Conservation (phyloP, 2,888 invertebrate genomes). For the Agriopis leucophaearia region DNA sequence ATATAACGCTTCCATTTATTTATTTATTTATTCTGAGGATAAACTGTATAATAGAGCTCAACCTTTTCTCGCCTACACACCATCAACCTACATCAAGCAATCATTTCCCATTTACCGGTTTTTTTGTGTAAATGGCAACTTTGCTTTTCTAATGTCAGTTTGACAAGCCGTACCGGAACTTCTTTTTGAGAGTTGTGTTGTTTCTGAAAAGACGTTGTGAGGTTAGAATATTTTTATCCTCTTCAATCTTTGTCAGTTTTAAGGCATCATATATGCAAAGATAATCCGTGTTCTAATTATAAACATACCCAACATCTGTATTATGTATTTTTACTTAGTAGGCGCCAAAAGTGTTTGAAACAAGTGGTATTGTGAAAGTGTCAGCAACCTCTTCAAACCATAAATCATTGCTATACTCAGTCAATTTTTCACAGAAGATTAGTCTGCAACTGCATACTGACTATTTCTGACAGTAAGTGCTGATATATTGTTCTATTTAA, state of each 20-base stretch:
- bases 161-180: constrained; percentile 53
- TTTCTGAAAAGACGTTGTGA: constrained; percentile 77
- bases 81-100: constrained; percentile 14
- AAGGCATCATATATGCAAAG: constrained; percentile 4
- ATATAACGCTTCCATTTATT: too few relatives aligned
- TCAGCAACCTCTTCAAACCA: constrained; percentile 17
- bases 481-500: constrained; percentile 47
- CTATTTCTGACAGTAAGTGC: constrained; percentile 27
- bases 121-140: constrained; percentile 35
- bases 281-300: constrained; percentile 12
- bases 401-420: neutral
- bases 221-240: constrained; percentile 78
- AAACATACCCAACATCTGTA: constrained; percentile 2
- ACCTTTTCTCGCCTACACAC: neutral
- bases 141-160: constrained; percentile 42
- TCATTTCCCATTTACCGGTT: constrained; percentile 21
- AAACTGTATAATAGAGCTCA: neutral
- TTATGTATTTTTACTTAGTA: constrained; percentile 40
- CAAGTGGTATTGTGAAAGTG: constrained; percentile 49
- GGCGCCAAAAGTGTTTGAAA: constrained; percentile 45
- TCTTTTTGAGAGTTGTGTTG: constrained; percentile 72
- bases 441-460: neutral
- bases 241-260: constrained; percentile 57
- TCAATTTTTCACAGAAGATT: neutral
- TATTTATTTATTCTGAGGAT: neutral